Conservation (phyloP, 2,797 vertebrate genomes). For the Lepus townsendii region DNA sequence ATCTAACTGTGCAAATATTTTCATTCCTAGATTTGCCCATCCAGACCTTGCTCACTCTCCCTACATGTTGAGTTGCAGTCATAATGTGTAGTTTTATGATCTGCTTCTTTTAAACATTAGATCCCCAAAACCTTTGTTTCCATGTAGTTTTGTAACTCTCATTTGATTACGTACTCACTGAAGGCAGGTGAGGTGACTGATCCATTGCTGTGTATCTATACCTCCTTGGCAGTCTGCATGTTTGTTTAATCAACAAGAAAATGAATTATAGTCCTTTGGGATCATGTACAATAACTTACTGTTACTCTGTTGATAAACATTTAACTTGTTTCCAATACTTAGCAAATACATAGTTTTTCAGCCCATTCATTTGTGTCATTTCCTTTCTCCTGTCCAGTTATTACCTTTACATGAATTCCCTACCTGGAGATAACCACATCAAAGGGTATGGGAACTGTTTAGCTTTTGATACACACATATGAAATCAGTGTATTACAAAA, state of each 20-base stretch:
- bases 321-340: not conserved
- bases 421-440: not conserved
- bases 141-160: not conserved
- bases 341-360: conserved; percentile 37
- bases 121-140: not conserved
- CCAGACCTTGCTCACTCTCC: not conserved
- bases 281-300: not conserved
- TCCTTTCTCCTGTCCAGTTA: not conserved
- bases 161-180: not conserved
- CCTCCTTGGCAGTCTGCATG: not conserved
- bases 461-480: not conserved
- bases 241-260: not conserved
- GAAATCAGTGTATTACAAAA: not conserved
- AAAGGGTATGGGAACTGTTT: not conserved
- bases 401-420: conserved; percentile 12
- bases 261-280: not conserved
- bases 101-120: not conserved
- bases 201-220: not conserved
- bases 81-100: not conserved
- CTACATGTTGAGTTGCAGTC: not conserved
- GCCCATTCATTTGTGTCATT: not conserved
- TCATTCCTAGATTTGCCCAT: not conserved
- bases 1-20: not conserved
- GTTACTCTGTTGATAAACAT: not conserved
- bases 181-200: not conserved